These are phyloP conservation scores for Hemiscyllium ocellatum DNA, from an alignment of 2,113 vertebrate genomes.

Conservation along the genomic window DNA sequence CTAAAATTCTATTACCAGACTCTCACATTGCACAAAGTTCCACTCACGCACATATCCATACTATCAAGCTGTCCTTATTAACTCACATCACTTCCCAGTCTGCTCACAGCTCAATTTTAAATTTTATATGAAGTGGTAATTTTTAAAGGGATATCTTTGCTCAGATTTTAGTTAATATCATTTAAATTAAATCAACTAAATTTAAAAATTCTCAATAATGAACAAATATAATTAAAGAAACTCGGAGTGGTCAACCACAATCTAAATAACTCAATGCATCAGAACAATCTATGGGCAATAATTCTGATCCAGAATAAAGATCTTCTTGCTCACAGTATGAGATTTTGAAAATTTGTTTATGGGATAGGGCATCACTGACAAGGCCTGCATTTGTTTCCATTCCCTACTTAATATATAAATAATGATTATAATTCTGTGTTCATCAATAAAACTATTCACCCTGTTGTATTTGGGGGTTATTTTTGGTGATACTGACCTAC, in stretches of 20 bases:
- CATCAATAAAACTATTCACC: neutral
- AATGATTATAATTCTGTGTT: neutral
- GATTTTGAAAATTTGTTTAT: neutral
- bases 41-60: neutral
- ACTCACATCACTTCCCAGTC: neutral
- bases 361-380: neutral
- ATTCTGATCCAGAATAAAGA: neutral
- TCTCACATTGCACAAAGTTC: neutral
- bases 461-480: neutral
- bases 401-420: neutral
- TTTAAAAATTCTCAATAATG: neutral
- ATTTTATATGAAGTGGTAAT: neutral
- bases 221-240: neutral
- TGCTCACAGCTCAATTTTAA: neutral
- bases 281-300: neutral
- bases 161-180: neutral
- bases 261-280: neutral
- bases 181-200: neutral
- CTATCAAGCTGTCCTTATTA: neutral
- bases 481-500: constrained; percentile 59
- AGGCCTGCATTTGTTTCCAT: neutral
- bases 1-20: neutral
- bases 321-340: neutral
- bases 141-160: neutral
- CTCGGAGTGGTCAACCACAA: neutral